Conservation (phyloP, 1,140 invertebrate species). For the Pinna nobilis region DNA sequence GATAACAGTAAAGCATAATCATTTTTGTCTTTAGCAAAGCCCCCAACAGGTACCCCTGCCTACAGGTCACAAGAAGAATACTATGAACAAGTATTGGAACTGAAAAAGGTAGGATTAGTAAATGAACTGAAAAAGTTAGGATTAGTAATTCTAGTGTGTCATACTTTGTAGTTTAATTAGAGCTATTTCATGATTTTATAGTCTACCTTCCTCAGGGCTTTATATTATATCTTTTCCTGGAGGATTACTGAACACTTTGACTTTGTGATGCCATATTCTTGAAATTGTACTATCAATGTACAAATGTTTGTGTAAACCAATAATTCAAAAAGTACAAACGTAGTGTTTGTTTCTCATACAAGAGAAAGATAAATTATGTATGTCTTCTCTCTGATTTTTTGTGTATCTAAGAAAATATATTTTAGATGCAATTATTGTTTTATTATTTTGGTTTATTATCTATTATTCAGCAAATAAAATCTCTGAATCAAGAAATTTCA, state of each 20-base stretch:
- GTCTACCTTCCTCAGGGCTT: too few relatives aligned
- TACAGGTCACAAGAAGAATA: conserved; percentile 73
- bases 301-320: too few relatives aligned
- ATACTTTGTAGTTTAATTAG: too few relatives aligned
- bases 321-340: too few relatives aligned
- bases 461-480: conserved; percentile 62
- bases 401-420: background rate
- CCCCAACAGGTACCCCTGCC: conserved; percentile 63
- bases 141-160: too few relatives aligned
- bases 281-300: background rate
- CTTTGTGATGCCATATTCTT: background rate
- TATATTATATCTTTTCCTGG: too few relatives aligned
- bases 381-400: background rate
- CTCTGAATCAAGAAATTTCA: conserved; percentile 63
- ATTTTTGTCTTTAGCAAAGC: conserved; percentile 50
- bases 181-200: too few relatives aligned
- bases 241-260: background rate
- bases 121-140: too few relatives aligned
- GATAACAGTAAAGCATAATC: background rate
- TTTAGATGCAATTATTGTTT: too few relatives aligned
- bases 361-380: background rate
- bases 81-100: conserved; percentile 71
- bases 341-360: background rate
- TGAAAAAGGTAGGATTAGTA: conserved; percentile 65
- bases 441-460: too few relatives aligned